Evolutionary conservation across 1,140 invertebrate genomes (phyloP).

Genomic region (Notospermus geniculatus): DNA sequence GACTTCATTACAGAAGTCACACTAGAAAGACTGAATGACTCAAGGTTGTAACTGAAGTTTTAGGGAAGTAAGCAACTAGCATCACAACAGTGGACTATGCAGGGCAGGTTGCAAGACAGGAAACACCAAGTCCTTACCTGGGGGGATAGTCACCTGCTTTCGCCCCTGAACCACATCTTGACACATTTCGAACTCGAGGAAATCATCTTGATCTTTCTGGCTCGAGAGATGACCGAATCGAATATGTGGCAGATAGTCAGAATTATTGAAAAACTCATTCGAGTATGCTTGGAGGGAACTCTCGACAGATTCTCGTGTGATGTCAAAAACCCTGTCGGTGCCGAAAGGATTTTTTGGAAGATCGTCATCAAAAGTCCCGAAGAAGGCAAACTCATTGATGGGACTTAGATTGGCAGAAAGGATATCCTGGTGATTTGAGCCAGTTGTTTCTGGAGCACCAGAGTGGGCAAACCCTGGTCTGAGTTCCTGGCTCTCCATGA

Average conservation of each 20-base stretch:
- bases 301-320: not conserved
- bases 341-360: not conserved
- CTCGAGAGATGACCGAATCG: not conserved
- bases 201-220: conserved; percentile 7
- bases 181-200: conserved; percentile 32
- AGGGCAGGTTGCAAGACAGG: no score
- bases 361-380: no score
- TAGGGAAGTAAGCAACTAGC: no score
- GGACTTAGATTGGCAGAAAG: no score
- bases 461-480: not conserved
- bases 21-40: not conserved
- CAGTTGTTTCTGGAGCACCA: no score
- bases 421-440: no score
- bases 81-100: no score
- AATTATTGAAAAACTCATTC: conserved; percentile 1
- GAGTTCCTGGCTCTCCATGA: conserved; percentile 8
- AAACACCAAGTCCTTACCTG: conserved; percentile 30
- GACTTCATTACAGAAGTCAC: not conserved
- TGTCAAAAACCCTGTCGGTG: not conserved
- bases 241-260: not conserved
- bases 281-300: not conserved
- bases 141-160: conserved; percentile 45
- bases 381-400: no score
- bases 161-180: conserved; percentile 41
- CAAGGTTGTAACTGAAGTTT: no score